Base-by-base conservation (phyloP, 23 tunicate species). In the Styela clava region DNA sequence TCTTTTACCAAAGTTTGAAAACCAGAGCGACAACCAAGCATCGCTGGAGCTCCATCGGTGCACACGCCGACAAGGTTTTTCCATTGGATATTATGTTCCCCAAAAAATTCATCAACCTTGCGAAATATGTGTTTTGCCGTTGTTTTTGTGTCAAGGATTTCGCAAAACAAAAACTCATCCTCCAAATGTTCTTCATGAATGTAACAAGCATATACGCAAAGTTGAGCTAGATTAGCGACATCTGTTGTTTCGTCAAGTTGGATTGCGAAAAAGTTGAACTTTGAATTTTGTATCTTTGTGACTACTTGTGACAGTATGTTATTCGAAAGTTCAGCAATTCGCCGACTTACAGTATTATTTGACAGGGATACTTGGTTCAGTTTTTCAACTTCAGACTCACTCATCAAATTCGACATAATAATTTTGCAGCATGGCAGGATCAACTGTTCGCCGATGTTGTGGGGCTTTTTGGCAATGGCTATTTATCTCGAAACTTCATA, bases 221-320 rank as follows among this genome's bases (percentile, higher is more conserved):
- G 83, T 78, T 85, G 52, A 79, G 88, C 88, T 78, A 85, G 37
- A 56, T 68, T 78, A 9, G 88, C 88, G 52, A 44, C 22, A 67
- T 67, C 71, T 22, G 71, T 67, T 22, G 71, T 67, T 67, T 67
- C 71, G 24, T 67, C 88, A 85, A 85, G 85, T 85, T 79, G 90
- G 56, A 79, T 81, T 52, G 90, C 85, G 73, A 86, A 86, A 31
- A 84, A 84, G 65, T 63, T 68, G 69, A 86, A 80, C 78, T 52
- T 71, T 73, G 81, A 86, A 32, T 81, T 79, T 16, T 1, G 30
- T 33, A 74, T 87, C 86, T 87, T 87, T 76, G 86, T 67, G 34
- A 82, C 83, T 83, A 87, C 92, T 78, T 74, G 83, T 30, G 79
- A 82, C 86, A 87, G 52, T 82, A 87, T 76, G 92, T 87, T 82